phyloP scores from a whole-genome alignment of 1,140 invertebrate species.

The Scaptomyza graminum region DNA sequence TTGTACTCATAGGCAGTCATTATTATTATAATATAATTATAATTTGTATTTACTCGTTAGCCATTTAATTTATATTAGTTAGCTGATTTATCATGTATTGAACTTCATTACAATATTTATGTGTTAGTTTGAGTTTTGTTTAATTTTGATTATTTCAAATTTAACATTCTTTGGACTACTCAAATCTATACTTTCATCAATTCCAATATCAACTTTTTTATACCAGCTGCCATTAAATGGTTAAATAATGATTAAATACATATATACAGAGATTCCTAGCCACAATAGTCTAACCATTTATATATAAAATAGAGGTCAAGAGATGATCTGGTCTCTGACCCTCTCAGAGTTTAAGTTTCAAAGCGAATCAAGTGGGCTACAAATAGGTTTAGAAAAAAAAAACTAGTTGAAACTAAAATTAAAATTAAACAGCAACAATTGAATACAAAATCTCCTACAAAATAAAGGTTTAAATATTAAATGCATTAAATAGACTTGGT shows the following conservation, averaged over 20 bases:
- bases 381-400: conserved; percentile 23
- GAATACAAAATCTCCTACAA: conserved; percentile 22
- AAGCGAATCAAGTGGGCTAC: conserved; percentile 21
- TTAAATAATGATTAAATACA: conserved; percentile 3
- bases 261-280: conserved; percentile 30
- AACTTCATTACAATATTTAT: conserved; percentile 2
- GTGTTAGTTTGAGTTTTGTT: background rate
- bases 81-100: background rate
- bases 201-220: conserved; percentile 33
- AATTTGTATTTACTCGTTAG: conserved; percentile 29
- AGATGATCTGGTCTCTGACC: conserved; percentile 1
- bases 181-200: conserved; percentile 14
- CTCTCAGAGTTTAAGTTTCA: conserved; percentile 13
- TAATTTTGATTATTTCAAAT: background rate
- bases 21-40: conserved; percentile 18
- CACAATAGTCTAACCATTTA: conserved; percentile 49
- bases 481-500: conserved; percentile 36
- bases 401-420: conserved; percentile 16
- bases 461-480: conserved; percentile 36
- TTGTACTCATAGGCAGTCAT: conserved; percentile 66
- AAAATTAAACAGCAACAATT: conserved; percentile 8
- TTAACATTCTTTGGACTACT: conserved; percentile 43
- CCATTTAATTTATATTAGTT: conserved; percentile 30
- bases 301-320: background rate
- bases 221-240: conserved; percentile 29